Evolutionary conservation across 2,888 invertebrate genomes (phyloP).

Genomic region (Drosophila fulvimacula): DNA sequence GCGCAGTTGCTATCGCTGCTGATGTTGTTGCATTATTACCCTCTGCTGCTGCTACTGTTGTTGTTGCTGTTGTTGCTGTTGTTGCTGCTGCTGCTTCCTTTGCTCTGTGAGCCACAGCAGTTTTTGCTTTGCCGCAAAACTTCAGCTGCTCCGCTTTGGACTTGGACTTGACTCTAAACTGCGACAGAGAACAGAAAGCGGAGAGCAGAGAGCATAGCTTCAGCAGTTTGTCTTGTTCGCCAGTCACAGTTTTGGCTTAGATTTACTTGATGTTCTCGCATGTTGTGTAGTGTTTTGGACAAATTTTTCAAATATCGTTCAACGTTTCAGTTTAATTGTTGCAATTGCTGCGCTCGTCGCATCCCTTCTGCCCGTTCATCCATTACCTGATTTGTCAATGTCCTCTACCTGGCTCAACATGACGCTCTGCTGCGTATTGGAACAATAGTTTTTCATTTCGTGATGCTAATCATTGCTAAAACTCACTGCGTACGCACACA

Average conservation of each 20-base stretch:
- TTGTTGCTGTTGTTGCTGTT: conserved; percentile 33
- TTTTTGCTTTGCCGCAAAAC: conserved; percentile 63
- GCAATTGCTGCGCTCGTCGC: conserved; percentile 10
- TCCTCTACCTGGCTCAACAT: conserved; percentile 18
- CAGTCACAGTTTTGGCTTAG: conserved; percentile 6
- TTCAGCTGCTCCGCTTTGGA: conserved; percentile 70
- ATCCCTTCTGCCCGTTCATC: conserved; percentile 15
- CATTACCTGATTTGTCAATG: conserved; percentile 78
- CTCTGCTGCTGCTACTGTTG: conserved; percentile 33
- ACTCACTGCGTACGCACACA: conserved; percentile 47
- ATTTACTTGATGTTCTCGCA: conserved; percentile 7
- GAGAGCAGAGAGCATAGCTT: not conserved
- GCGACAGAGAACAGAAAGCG: not conserved
- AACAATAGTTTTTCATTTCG: conserved; percentile 74
- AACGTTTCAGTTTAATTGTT: conserved; percentile 20
- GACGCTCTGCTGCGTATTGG: conserved; percentile 71
- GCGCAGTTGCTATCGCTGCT: conserved; percentile 39
- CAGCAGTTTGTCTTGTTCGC: not conserved
- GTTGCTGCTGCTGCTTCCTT: conserved; percentile 48
- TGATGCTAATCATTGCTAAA: conserved; percentile 78
- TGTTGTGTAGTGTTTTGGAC: not conserved
- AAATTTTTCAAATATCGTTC: conserved; percentile 7
- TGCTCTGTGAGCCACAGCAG: conserved; percentile 25
- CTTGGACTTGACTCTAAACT: conserved; percentile 25
- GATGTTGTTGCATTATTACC: conserved; percentile 69